Evolutionary conservation across 2,113 vertebrate genomes (phyloP).

Genomic region (Odocoileus virginianus): DNA sequence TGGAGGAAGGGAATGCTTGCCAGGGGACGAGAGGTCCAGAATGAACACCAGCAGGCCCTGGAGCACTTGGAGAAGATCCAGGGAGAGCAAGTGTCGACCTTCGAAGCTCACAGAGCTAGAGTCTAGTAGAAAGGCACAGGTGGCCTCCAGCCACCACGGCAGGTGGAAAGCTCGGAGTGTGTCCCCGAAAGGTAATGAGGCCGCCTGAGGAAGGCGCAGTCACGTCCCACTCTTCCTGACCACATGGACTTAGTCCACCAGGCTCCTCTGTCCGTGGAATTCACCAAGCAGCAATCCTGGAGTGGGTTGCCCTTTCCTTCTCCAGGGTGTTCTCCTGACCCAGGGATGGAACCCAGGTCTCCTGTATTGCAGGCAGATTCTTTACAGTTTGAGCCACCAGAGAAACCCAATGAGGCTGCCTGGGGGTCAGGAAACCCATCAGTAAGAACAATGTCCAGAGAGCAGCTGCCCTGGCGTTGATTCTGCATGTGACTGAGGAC

Average conservation of each 20-base stretch:
- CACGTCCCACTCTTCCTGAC: background rate
- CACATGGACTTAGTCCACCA: background rate
- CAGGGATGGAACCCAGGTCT: background rate
- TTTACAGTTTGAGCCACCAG: background rate
- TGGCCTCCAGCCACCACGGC: background rate
- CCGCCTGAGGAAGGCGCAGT: background rate
- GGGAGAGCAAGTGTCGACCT: background rate
- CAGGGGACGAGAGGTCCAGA: conserved; percentile 1
- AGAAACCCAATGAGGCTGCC: background rate
- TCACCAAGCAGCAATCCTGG: background rate
- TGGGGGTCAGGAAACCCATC: background rate
- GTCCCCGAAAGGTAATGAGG: background rate
- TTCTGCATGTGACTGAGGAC: background rate
- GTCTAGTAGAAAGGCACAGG: background rate
- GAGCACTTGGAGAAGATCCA: background rate
- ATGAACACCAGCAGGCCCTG: background rate
- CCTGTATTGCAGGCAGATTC: background rate
- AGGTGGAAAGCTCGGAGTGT: background rate
- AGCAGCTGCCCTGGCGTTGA: background rate
- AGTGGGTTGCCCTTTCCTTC: background rate
- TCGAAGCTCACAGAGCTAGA: background rate
- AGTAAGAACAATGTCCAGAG: background rate
- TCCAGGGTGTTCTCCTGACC: background rate
- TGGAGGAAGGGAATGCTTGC: conserved; percentile 24
- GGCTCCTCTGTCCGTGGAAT: background rate